These are phyloP conservation scores for Lateolabrax maculatus DNA, from an alignment of 2,797 vertebrate species.

Conservation along the genomic window DNA sequence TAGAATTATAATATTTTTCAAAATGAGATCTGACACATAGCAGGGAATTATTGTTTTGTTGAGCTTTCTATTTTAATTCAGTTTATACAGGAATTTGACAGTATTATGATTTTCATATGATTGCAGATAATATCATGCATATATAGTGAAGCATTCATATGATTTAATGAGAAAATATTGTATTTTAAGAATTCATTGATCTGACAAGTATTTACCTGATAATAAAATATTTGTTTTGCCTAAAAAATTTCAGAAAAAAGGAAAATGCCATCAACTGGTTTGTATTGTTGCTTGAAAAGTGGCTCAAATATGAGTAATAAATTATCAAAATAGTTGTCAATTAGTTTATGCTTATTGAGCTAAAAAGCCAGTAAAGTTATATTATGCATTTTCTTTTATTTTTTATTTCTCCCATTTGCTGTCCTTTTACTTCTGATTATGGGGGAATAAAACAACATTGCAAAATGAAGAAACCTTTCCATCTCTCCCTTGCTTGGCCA, in stretches of 20 bases:
- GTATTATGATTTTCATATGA: not conserved
- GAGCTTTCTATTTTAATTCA: not conserved
- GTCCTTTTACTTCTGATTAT: not conserved
- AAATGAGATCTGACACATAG: not conserved
- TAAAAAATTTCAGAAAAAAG: not conserved
- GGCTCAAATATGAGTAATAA: not conserved
- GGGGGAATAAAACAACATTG: not conserved
- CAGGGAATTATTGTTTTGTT: too few species aligned
- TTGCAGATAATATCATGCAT: not conserved
- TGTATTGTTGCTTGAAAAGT: not conserved
- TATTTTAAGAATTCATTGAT: not conserved
- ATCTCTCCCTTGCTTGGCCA: slow-evolving; percentile 61
- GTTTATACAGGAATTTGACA: not conserved
- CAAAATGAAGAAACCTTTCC: not conserved
- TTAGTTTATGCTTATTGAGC: not conserved
- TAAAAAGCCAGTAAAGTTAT: not conserved
- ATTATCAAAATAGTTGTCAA: not conserved
- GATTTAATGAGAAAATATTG: not conserved
- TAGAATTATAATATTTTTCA: not conserved
- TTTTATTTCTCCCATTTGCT: not conserved
- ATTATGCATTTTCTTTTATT: not conserved
- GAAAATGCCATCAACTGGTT: not conserved
- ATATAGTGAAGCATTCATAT: not conserved
- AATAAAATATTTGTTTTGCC: not conserved
- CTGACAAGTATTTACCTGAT: not conserved